Conservation (phyloP, 2,888 invertebrate genomes). For the Calliopum simillimum region DNA sequence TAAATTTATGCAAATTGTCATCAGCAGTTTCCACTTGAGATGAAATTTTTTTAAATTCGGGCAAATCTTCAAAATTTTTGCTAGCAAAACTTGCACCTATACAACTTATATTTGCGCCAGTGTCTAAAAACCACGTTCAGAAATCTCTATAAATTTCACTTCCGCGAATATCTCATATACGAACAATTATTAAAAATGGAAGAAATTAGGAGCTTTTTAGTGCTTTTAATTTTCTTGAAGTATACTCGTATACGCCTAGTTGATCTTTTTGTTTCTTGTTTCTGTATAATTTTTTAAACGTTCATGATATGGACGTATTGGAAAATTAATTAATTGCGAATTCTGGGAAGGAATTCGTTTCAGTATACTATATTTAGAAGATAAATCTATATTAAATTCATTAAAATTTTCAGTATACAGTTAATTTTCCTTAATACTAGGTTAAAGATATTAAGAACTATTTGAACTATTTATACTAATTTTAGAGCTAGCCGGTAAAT, state of each 20-base stretch:
- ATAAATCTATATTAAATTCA: not conserved
- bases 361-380: not conserved
- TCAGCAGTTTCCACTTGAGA: slow-evolving; percentile 27
- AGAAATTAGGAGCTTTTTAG: no score
- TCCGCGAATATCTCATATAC: slow-evolving; percentile 12
- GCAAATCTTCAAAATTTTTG: slow-evolving; percentile 2
- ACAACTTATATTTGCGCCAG: slow-evolving; percentile 32
- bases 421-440: no score
- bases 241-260: no score
- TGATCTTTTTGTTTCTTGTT: no score
- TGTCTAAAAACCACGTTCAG: slow-evolving; percentile 28
- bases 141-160: not conserved
- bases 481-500: slow-evolving; percentile 6
- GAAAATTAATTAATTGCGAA: no score
- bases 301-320: no score
- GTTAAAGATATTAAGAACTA: no score
- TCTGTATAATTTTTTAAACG: no score
- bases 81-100: slow-evolving; percentile 16
- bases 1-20: not conserved
- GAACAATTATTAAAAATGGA: not conserved
- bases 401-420: not conserved
- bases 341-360: no score
- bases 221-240: no score
- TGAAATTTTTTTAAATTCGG: slow-evolving; percentile 12
- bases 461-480: no score